Evolutionary conservation across 2,797 vertebrate genomes (phyloP), one percentile per base, ranked within the genome.

Genomic region (Perodicticus potto): DNA sequence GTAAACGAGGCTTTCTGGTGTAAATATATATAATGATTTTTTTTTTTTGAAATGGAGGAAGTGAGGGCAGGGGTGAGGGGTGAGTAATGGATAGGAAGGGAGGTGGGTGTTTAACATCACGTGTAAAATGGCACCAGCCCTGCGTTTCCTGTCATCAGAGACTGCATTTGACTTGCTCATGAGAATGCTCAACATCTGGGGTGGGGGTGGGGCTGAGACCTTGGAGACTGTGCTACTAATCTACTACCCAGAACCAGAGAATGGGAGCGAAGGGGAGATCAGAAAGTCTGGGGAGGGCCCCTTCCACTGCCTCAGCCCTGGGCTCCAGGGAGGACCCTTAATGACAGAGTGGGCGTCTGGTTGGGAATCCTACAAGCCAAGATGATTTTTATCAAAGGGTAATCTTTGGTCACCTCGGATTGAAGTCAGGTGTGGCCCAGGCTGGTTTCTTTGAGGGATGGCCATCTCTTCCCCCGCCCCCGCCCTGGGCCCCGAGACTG

Each of bases 401-500:
- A 97, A 97, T 97, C 97, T 97, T 45, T 29, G 94, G 96, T 94
- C 97, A 93, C 97, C 93, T 97, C 97, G 97, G 97, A 97, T 69
- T 70, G 97, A 97, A 98, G 98, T 97, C 92, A 97, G 95, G 83
- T 81, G 97, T 97, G 98, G 98, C 93, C 59, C 5, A 45, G 96
- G 85, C 88, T 40, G 90, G 95, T 96, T 97, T 96, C 97, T 97
- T 96, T 95, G 98, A 98, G 98, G 97, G 98, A 98, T 98, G 98
- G 97, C 98, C 92, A 97, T 97, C 98, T 96, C 97, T 98, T 98
- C 49, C 49, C 49, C 49, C 14, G 14, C 14, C 98, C 98, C 98
- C 91, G 97, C 98, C 98, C 97, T 67, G 72, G 78, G 96, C 98
- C 98, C 98, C 97, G 97, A 97, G 98, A 98, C 98, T 98, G 98